These are phyloP conservation scores for Masnerella sp. DNA, from an alignment of 2,888 invertebrate species.

Conservation along the genomic window DNA sequence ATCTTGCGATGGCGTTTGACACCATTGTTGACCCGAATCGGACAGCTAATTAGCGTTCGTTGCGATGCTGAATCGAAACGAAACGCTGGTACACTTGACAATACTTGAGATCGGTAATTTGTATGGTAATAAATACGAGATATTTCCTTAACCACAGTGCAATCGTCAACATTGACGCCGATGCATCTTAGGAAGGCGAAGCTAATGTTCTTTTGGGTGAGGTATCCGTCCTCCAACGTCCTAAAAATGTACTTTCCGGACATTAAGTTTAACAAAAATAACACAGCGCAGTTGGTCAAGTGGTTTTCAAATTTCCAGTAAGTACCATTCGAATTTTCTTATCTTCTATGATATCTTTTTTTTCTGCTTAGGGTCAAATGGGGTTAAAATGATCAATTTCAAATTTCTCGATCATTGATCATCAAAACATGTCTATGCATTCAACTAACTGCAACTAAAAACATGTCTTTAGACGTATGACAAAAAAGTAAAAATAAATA, in stretches of 20 bases:
- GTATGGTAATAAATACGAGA: constrained; percentile 35
- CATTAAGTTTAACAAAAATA: constrained; percentile 99
- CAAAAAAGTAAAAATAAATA: too few relatives aligned
- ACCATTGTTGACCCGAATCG: not conserved
- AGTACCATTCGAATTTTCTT: too few relatives aligned
- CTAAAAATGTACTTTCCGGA: constrained; percentile 99
- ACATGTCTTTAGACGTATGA: too few relatives aligned
- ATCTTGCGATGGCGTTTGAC: too few relatives aligned
- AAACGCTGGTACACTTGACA: constrained; percentile 27
- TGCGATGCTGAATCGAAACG: not conserved
- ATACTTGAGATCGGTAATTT: constrained; percentile 37
- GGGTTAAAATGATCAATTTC: too few relatives aligned
- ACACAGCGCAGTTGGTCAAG: constrained; percentile 99
- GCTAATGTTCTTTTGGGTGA: constrained; percentile 99
- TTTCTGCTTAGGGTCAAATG: too few relatives aligned
- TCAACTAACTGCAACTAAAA: too few relatives aligned
- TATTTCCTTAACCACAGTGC: constrained; percentile 89
- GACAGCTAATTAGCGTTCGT: not conserved
- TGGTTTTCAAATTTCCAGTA: constrained; percentile 99
- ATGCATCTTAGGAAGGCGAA: constrained; percentile 99
- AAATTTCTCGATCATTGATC: too few relatives aligned
- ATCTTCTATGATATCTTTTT: too few relatives aligned
- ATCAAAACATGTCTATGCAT: too few relatives aligned
- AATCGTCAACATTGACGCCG: constrained; percentile 98
- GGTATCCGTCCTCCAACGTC: constrained; percentile 99